phyloP scores from a whole-genome alignment of 2,888 invertebrate species.

The Amphimallon solstitiale region DNA sequence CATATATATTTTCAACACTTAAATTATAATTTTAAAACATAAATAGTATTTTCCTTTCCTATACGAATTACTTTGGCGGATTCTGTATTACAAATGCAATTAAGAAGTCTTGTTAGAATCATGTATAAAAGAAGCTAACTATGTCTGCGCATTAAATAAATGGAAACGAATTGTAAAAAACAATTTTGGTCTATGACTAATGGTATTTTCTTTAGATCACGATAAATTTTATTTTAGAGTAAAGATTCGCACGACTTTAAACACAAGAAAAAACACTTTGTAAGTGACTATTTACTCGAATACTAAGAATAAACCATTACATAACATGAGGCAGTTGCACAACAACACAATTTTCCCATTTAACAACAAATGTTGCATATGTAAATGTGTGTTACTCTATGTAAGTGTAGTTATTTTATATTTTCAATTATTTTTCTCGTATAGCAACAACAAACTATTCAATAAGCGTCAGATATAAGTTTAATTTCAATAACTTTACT shows the following conservation, averaged over 20 bases:
- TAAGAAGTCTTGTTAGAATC: too few relatives aligned
- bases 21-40: too few relatives aligned
- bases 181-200: neutral
- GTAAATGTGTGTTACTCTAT: neutral
- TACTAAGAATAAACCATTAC: conserved; percentile 27
- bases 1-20: too few relatives aligned
- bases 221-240: conserved; percentile 8
- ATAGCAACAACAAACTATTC: conserved; percentile 41
- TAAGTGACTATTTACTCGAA: conserved; percentile 4
- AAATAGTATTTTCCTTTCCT: too few relatives aligned
- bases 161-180: neutral
- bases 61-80: too few relatives aligned
- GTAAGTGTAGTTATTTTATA: conserved; percentile 11
- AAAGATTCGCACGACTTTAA: conserved; percentile 13
- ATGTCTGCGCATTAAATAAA: too few relatives aligned
- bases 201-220: conserved; percentile 19
- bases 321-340: conserved; percentile 15
- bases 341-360: conserved; percentile 18
- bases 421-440: conserved; percentile 31
- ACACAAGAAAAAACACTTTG: conserved; percentile 10
- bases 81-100: too few relatives aligned
- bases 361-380: conserved; percentile 5
- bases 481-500: conserved; percentile 44
- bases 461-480: conserved; percentile 39
- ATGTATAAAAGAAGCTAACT: too few relatives aligned